Evolutionary conservation across 2,888 invertebrate genomes (phyloP).

Genomic region (Aleiodes alternator): DNA sequence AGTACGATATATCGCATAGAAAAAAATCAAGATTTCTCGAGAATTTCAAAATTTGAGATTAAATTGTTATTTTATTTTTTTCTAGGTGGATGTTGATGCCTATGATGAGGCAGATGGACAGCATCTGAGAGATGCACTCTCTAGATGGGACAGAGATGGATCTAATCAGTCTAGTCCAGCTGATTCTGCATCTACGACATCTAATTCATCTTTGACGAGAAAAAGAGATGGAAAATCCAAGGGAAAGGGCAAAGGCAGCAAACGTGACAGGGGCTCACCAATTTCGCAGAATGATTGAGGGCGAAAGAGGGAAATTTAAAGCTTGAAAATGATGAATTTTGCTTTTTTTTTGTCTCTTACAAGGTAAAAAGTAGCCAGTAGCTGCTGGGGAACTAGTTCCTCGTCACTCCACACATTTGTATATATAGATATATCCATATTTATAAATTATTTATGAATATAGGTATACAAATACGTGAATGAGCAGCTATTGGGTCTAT

Average conservation of each 20-base stretch:
- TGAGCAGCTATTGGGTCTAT: too few species aligned
- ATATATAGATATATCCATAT: too few species aligned
- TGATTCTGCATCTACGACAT: slow-evolving; percentile 72
- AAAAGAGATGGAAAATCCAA: slow-evolving; percentile 71
- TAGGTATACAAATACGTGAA: too few species aligned
- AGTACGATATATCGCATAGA: too few species aligned
- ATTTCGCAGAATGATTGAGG: slow-evolving; percentile 71
- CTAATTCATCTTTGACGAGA: slow-evolving; percentile 70
- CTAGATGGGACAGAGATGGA: slow-evolving; percentile 72
- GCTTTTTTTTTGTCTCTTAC: not conserved
- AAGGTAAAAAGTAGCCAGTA: too few species aligned
- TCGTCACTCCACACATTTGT: too few species aligned
- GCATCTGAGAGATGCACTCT: slow-evolving; percentile 67
- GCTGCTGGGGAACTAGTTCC: too few species aligned
- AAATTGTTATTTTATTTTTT: too few species aligned
- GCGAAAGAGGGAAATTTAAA: not conserved
- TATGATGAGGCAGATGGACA: slow-evolving; percentile 69
- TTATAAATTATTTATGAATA: too few species aligned
- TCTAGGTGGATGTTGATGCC: slow-evolving; percentile 68
- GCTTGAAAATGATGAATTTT: not conserved
- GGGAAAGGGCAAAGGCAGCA: slow-evolving; percentile 70
- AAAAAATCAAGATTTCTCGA: too few species aligned
- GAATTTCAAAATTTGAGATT: too few species aligned
- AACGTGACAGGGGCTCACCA: slow-evolving; percentile 72
- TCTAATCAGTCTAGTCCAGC: slow-evolving; percentile 73